These are phyloP conservation scores for Columbina picui DNA, from an alignment of 2,113 vertebrate species.

Conservation along the genomic window DNA sequence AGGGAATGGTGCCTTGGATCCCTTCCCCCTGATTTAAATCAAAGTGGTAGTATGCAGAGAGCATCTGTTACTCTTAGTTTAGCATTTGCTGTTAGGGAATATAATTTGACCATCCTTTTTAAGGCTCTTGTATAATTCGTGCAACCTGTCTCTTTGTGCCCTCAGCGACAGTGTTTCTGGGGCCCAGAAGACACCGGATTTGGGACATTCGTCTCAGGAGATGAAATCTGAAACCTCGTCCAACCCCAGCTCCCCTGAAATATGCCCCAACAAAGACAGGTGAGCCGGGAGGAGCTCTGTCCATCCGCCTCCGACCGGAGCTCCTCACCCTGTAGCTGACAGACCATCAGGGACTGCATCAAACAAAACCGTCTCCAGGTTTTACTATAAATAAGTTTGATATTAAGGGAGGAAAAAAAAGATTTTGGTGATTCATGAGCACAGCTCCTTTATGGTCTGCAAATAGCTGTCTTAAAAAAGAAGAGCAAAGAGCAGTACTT, in stretches of 20 bases:
- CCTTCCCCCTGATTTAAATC: background rate
- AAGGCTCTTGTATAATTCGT: accelerated
- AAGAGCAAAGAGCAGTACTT: background rate
- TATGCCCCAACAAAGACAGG: conserved; percentile 90
- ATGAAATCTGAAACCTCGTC: conserved; percentile 88
- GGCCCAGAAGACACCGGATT: conserved; percentile 85
- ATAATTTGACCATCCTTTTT: background rate
- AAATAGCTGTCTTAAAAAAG: background rate
- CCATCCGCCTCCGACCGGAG: background rate
- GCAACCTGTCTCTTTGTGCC: background rate
- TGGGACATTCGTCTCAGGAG: conserved; percentile 85
- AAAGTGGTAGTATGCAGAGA: background rate
- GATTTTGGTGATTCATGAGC: background rate
- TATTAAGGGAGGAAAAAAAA: background rate
- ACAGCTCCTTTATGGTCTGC: background rate
- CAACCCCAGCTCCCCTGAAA: conserved; percentile 95
- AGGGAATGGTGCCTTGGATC: background rate
- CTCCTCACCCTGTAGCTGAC: background rate
- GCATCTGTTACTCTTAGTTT: background rate
- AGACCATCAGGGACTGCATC: background rate
- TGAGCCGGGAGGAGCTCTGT: conserved; percentile 45
- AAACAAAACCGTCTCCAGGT: background rate
- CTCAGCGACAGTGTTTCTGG: conserved; percentile 82
- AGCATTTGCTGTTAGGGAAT: background rate
- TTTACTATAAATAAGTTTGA: background rate